Percentiles rank a stretch among this genome's conserved stretches.
Conservation (phyloP, 1,140 invertebrate genomes). For the Dendrolimus kikuchii region DNA sequence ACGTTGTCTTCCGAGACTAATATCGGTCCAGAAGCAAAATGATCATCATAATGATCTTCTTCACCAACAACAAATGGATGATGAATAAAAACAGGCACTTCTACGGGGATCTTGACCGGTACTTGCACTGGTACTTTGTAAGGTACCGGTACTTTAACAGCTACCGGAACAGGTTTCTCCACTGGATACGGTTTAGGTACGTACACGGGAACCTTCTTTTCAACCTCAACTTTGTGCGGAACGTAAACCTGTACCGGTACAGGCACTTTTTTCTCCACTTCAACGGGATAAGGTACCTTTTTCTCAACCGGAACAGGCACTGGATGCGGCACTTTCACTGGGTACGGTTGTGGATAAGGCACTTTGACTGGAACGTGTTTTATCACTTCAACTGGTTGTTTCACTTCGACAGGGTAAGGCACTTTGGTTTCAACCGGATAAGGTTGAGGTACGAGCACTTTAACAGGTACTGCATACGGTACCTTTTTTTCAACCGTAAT, state of each 20-base stretch:
- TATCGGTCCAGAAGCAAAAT: constrained; percentile 1
- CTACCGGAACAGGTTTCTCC: constrained; percentile 76
- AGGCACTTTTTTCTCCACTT: constrained; percentile 69
- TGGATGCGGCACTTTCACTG: constrained; percentile 65
- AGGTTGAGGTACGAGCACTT: constrained; percentile 70
- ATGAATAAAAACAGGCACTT: constrained; percentile 47
- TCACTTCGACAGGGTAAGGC: constrained; percentile 73
- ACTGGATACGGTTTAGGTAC: constrained; percentile 76
- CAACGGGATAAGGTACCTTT: constrained; percentile 70
- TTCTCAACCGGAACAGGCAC: constrained; percentile 71
- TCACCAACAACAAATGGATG: constrained; percentile 31
- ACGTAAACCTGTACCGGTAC: constrained; percentile 61
- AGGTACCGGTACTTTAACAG: constrained; percentile 72
- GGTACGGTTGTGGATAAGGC: constrained; percentile 63
- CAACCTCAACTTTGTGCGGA: constrained; percentile 69
- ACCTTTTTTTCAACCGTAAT: constrained; percentile 70
- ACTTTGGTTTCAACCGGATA: constrained; percentile 73
- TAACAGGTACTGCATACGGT: constrained; percentile 66
- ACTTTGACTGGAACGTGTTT: constrained; percentile 72
- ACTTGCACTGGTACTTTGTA: constrained; percentile 70
- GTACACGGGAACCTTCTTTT: constrained; percentile 74
- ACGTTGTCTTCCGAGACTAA: constrained; percentile 2
- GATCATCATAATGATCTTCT: constrained; percentile 3
- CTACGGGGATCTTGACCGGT: constrained; percentile 62
- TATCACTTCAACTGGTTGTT: constrained; percentile 73